A percentile compares a stretch with the other conserved stretches of the same genome.
Conservation (phyloP, 2,888 invertebrate genomes). For the Venusia cambrica region DNA sequence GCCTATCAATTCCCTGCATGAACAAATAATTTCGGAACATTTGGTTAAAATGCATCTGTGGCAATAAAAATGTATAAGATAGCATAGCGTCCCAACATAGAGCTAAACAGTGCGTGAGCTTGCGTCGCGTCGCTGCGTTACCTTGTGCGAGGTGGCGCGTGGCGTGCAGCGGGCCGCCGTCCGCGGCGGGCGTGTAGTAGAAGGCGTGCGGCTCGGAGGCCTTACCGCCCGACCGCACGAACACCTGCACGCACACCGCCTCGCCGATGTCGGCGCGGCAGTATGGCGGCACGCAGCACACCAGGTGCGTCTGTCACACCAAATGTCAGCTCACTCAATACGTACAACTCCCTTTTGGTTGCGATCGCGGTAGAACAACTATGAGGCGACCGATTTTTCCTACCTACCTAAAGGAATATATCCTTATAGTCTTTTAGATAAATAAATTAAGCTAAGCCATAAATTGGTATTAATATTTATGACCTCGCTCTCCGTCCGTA, state of each 20-base stretch:
- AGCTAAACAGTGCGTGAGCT: conserved; percentile 23
- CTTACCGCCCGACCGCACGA: conserved; percentile 91
- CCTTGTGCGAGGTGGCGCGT: conserved; percentile 56
- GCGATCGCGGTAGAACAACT: no score
- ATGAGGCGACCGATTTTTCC: no score
- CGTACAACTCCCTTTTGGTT: no score
- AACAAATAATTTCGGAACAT: no score
- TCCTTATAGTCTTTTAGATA: no score
- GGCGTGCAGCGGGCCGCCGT: conserved; percentile 54
- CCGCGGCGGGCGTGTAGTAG: conserved; percentile 85
- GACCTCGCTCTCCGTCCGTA: no score
- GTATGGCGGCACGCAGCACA: conserved; percentile 92
- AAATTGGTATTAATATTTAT: no score
- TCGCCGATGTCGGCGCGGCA: conserved; percentile 84
- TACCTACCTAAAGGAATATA: no score
- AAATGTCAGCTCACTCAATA: conserved; percentile 9
- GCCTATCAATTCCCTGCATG: no score
- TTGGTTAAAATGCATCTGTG: no score
- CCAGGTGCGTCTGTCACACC: conserved; percentile 87
- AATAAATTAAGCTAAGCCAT: no score
- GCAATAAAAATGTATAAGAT: conserved; percentile 10
- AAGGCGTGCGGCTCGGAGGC: conserved; percentile 92
- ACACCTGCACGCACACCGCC: conserved; percentile 87
- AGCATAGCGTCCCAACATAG: conserved; percentile 16
- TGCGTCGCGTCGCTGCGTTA: conserved; percentile 50